phyloP scores from a whole-genome alignment of 2,888 invertebrate genomes.

The Yponomeuta cagnagella region DNA sequence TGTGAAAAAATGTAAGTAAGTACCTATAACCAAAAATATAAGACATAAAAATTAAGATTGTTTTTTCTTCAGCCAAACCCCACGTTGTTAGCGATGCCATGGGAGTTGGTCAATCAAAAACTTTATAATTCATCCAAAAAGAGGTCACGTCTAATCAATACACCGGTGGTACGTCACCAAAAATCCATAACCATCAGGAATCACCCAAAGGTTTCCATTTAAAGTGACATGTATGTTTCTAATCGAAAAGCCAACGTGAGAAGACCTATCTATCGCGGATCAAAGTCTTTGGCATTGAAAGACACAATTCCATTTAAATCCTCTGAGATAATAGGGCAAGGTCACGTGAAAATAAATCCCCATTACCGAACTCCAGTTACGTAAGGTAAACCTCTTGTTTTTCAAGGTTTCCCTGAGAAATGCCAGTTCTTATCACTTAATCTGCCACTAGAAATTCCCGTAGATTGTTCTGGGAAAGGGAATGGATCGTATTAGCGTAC shows the following conservation, averaged over 20 bases:
- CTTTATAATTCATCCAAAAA: not conserved
- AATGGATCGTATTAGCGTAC: slow-evolving; percentile 27
- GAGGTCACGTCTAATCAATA: not conserved
- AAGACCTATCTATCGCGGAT: not conserved
- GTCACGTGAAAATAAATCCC: slow-evolving; percentile 68
- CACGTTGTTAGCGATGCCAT: not conserved
- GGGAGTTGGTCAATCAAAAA: not conserved
- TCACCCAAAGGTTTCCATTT: not conserved
- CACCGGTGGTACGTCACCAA: not conserved
- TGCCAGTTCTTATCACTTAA: slow-evolving; percentile 15
- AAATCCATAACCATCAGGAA: not conserved
- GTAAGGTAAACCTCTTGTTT: slow-evolving; percentile 46
- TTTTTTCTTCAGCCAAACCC: too few relatives aligned
- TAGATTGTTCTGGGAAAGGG: not conserved
- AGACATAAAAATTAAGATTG: too few relatives aligned
- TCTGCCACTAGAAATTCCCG: not conserved
- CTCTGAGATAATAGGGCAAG: slow-evolving; percentile 47
- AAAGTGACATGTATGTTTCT: not conserved
- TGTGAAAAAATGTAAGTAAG: too few relatives aligned
- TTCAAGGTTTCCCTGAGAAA: not conserved
- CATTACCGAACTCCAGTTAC: slow-evolving; percentile 49
- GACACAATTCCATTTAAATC: not conserved
- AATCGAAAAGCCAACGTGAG: not conserved
- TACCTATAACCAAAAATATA: too few relatives aligned
- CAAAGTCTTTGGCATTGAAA: not conserved